phyloP scores from a whole-genome alignment of 1,140 invertebrate species.

The Sycobia sp. region DNA sequence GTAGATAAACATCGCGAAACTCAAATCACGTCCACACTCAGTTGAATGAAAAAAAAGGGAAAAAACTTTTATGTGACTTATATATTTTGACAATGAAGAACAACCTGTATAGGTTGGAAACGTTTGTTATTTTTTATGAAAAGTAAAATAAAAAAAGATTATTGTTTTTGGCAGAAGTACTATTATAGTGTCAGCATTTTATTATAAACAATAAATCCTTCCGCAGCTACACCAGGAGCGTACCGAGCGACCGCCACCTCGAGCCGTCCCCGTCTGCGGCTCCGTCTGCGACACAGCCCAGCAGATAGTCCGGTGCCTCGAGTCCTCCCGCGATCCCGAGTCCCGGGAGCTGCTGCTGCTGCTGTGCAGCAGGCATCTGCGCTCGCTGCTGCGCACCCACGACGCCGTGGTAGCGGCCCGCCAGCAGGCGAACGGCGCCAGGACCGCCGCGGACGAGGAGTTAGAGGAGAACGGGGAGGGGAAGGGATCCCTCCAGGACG shows the following conservation, averaged over 20 bases:
- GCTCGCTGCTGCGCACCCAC: constrained; percentile 70
- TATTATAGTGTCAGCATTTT: no score
- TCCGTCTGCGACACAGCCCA: constrained; percentile 52
- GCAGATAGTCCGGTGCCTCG: constrained; percentile 47
- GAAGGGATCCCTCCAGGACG: constrained; percentile 13
- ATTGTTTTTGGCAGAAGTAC: no score
- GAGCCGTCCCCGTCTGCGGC: constrained; percentile 50
- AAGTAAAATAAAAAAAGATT: no score
- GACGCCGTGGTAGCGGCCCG: constrained; percentile 64
- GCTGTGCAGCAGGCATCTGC: constrained; percentile 50
- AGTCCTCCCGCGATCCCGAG: constrained; percentile 40
- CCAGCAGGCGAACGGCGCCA: neutral
- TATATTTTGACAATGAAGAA: no score
- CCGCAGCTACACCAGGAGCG: constrained; percentile 68
- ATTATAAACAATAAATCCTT: no score
- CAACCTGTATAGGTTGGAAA: no score
- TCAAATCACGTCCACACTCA: no score
- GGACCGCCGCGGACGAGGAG: constrained; percentile 39
- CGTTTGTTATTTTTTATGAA: no score
- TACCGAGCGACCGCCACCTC: constrained; percentile 50
- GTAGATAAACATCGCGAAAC: no score
- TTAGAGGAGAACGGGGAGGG: constrained; percentile 41
- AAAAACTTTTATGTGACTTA: no score
- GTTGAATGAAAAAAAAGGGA: no score
- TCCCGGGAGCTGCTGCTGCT: constrained; percentile 49